Evolutionary conservation across 2,797 vertebrate species (phyloP), one percentile per base, ranked within the genome.

Genomic region (Stomatorhinus walkeri): DNA sequence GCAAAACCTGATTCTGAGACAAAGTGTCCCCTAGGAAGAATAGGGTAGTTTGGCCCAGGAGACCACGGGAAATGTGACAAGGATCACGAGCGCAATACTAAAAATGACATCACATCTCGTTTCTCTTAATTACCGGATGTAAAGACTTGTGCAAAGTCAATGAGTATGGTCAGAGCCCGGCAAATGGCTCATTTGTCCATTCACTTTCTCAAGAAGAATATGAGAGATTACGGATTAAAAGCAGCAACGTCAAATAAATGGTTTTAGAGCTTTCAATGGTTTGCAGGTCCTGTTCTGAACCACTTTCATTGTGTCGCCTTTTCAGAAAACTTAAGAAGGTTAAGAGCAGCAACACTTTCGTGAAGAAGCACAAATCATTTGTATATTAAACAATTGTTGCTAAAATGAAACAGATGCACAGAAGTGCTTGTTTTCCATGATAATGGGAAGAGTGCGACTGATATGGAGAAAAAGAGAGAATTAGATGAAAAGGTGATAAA

Each of bases 1-100:
- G 92, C 91, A 90, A 94, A 94, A 94, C 92, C 92, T 43, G 87
- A 90, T 92, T 92, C 91, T 92, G 88, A 91, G 92, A 90, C 88
- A 88, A 87, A 90, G 88, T 91, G 54, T 68, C 91, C 92, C 91
- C 89, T 89, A 91, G 91, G 93, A 87, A 90, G 86, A 88, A 88
- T 91, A 40, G 89, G 88, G 81, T 88, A 88, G 91, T 93, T 91
- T 90, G 89, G 90, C 88, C 64, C 87, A 85, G 88, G 52, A 86
- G 87, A 91, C 90, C 54, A 90, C 81, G 83, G 56, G 89, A 90
- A 90, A n/a, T 91, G 87, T 93, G 91, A 92, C 88, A 91, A 87
- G 88, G 88, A 93, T 93, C 93, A 92, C 12, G 10, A 24, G 40
- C 0, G 10, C 59, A 91, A 93, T 88, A 91, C 14, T 91, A 88